Evolutionary conservation across 2,113 vertebrate species (phyloP).

Genomic region (Todiramphus saurophagus): DNA sequence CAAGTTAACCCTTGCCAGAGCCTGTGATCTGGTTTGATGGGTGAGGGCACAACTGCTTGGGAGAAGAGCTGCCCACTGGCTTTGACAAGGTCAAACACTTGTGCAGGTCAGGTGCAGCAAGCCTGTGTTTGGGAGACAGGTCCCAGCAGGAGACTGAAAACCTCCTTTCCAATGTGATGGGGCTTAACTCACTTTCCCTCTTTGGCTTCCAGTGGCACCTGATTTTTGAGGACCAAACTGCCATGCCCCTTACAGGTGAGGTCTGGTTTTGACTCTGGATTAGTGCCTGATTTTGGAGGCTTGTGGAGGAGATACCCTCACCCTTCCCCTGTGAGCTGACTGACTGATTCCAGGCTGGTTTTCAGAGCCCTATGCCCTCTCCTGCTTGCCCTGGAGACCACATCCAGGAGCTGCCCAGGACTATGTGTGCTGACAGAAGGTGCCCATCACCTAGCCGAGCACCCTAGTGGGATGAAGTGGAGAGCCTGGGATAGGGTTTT

Average conservation of each 20-base stretch:
- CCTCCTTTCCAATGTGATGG: accelerated
- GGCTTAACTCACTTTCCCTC: background rate
- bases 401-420: background rate
- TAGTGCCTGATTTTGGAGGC: background rate
- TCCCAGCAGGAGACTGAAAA: background rate
- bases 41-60: background rate
- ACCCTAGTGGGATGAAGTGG: background rate
- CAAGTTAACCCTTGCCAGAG: background rate
- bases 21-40: background rate
- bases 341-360: background rate
- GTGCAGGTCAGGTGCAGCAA: background rate
- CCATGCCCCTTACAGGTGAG: background rate
- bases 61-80: background rate
- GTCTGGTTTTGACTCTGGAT: background rate
- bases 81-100: background rate
- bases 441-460: accelerated
- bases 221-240: background rate
- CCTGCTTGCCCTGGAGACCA: background rate
- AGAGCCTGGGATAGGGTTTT: background rate
- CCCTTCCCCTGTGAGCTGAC: background rate
- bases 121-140: background rate
- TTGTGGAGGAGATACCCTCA: accelerated
- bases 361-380: background rate
- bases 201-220: background rate
- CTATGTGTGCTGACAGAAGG: background rate